These are phyloP conservation scores for Trypoxylon attenuatum DNA, from an alignment of 2,888 invertebrate genomes.

Conservation along the genomic window DNA sequence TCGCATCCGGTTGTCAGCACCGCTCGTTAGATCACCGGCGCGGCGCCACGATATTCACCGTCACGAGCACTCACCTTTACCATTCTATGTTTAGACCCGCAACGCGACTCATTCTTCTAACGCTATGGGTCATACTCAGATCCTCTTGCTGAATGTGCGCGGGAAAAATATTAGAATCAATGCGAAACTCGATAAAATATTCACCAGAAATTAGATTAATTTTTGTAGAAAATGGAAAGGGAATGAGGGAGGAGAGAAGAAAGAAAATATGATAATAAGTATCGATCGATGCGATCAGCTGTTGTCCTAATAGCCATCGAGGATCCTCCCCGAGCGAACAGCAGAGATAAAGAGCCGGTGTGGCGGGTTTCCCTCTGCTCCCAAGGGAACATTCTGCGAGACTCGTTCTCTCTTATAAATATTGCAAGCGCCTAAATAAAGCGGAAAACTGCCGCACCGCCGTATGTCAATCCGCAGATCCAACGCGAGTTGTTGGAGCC, in stretches of 20 bases:
- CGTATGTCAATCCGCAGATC: constrained; percentile 37
- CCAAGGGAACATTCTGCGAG: constrained; percentile 59
- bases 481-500: constrained; percentile 17
- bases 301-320: constrained; percentile 65
- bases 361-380: constrained; percentile 54
- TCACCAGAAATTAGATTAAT: no score
- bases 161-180: neutral
- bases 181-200: no score
- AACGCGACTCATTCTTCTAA: no score
- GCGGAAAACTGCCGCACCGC: constrained; percentile 38
- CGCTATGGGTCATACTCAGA: no score
- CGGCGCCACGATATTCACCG: constrained; percentile 43
- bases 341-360: constrained; percentile 57
- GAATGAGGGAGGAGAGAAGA: neutral
- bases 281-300: constrained; percentile 68
- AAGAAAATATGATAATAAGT: constrained; percentile 53
- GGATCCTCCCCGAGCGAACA: constrained; percentile 50
- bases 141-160: no score
- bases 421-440: constrained; percentile 51
- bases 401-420: constrained; percentile 61
- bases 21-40: constrained; percentile 61
- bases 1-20: constrained; percentile 72
- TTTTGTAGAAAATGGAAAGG: neutral
- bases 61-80: constrained; percentile 48
- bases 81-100: constrained; percentile 39